Percentiles rank a stretch among this genome's conserved stretches.
These are phyloP conservation scores for Sebastes diploproa DNA, from an alignment of 2,797 vertebrate genomes.

Conservation along the genomic window DNA sequence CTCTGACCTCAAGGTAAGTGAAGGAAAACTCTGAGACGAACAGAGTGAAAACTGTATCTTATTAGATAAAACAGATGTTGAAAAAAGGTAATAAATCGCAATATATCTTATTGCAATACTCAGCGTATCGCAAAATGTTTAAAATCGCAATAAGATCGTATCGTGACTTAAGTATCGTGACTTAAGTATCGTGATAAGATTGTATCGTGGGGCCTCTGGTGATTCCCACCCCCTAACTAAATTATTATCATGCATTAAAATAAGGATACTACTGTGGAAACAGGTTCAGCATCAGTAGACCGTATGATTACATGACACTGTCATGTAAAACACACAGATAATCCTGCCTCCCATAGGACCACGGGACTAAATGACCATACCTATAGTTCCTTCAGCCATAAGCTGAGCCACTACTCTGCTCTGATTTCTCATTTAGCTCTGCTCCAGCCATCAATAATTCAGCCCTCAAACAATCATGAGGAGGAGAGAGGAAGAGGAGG, in stretches of 20 bases:
- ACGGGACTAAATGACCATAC: conserved; percentile 22
- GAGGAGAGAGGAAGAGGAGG: conserved; percentile 28
- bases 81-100: too few relatives aligned
- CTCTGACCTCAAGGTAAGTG: too few relatives aligned
- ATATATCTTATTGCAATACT: too few relatives aligned
- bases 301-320: not conserved
- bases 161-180: too few relatives aligned
- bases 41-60: too few relatives aligned
- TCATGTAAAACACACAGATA: conserved; percentile 5
- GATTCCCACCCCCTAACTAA: not conserved
- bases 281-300: not conserved
- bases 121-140: too few relatives aligned
- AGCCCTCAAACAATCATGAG: conserved; percentile 71
- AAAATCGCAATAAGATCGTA: too few relatives aligned
- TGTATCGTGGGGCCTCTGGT: too few relatives aligned
- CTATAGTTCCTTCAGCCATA: conserved; percentile 36
- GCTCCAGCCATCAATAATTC: conserved; percentile 77
- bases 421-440: conserved; percentile 76
- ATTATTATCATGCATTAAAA: not conserved
- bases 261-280: not conserved
- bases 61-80: too few relatives aligned
- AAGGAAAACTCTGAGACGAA: too few relatives aligned
- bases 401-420: conserved; percentile 46
- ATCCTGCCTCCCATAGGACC: not conserved
- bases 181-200: too few relatives aligned